These are phyloP conservation scores for Phania funesta DNA, from an alignment of 2,888 invertebrate species.

Conservation along the genomic window DNA sequence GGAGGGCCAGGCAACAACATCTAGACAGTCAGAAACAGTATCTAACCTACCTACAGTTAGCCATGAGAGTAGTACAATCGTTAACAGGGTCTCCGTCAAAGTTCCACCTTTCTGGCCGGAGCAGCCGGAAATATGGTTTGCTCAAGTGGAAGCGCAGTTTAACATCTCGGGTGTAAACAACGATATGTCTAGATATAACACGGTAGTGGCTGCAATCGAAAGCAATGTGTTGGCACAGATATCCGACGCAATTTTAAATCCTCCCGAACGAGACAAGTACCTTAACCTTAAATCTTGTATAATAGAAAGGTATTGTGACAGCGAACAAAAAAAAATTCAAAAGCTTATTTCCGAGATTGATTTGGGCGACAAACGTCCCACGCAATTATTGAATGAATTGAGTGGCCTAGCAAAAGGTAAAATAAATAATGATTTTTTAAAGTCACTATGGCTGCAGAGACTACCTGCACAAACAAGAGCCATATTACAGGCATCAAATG, in stretches of 20 bases:
- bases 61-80: neutral
- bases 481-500: constrained; percentile 2
- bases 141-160: constrained; percentile 71
- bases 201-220: constrained; percentile 67
- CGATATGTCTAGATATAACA: constrained; percentile 69
- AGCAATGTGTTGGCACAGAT: constrained; percentile 63
- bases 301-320: constrained; percentile 52
- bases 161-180: constrained; percentile 58
- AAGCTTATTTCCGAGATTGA: constrained; percentile 41
- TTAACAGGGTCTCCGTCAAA: no score
- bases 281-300: constrained; percentile 61
- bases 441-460: constrained; percentile 8
- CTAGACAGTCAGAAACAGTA: neutral
- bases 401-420: constrained; percentile 13
- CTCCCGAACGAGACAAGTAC: constrained; percentile 63
- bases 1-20: neutral
- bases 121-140: constrained; percentile 72
- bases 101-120: constrained; percentile 69
- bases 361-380: no score
- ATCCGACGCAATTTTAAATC: constrained; percentile 60
- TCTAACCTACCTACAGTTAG: neutral
- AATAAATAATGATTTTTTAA: neutral
- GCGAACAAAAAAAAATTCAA: constrained; percentile 62
- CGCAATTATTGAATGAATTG: constrained; percentile 62
- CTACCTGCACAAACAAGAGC: neutral